Percentiles rank a stretch among this genome's conserved stretches.
These are phyloP conservation scores for Julus scandinavius DNA, from an alignment of 2,888 invertebrate species.

Conservation along the genomic window DNA sequence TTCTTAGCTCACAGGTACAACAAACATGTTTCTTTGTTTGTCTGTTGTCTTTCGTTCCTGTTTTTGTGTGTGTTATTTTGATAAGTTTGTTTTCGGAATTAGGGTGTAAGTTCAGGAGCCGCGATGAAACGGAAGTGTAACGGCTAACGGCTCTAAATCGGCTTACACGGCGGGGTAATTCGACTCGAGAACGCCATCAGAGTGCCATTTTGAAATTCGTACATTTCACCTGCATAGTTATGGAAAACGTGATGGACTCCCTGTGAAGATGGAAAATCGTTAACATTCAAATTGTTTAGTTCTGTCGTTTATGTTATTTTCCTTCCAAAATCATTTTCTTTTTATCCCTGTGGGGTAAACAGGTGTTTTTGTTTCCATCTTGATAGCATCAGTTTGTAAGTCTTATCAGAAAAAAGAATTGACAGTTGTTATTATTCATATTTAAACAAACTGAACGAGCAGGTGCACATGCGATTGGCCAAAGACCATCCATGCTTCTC, in stretches of 20 bases:
- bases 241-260: neutral
- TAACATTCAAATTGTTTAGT: neutral
- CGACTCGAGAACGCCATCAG: no score
- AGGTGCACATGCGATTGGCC: neutral
- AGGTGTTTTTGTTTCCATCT: conserved; percentile 27
- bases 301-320: neutral
- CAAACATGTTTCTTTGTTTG: no score
- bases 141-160: no score
- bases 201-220: no score
- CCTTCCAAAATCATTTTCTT: neutral
- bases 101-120: no score
- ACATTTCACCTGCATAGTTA: no score
- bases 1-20: no score
- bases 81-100: no score
- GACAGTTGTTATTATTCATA: conserved; percentile 12
- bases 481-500: neutral
- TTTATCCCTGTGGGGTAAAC: conserved; percentile 14
- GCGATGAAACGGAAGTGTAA: no score
- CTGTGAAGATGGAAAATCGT: neutral
- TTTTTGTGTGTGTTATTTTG: no score
- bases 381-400: neutral
- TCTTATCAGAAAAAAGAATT: neutral
- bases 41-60: no score
- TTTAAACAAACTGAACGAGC: neutral
- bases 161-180: no score